Evolutionary conservation across 2,797 vertebrate species (phyloP).

Genomic region (Psittacula echo): DNA sequence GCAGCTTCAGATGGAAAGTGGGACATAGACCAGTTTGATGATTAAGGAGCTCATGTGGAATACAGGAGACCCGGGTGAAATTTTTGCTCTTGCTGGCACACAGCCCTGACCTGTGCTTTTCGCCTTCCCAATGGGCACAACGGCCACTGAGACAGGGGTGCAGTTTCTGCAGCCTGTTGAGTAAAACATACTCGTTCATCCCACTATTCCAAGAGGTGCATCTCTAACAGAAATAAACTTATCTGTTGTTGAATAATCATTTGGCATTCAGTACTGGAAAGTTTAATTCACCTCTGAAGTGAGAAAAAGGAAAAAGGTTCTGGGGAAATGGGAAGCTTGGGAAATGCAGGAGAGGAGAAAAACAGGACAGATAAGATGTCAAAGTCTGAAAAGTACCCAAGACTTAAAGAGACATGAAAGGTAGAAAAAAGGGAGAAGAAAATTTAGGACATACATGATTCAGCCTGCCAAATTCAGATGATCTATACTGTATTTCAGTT

Average conservation of each 20-base stretch:
- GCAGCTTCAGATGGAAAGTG: not conserved
- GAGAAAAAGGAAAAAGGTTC: not conserved
- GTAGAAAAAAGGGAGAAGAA: not conserved
- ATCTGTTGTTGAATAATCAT: not conserved
- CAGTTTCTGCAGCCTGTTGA: not conserved
- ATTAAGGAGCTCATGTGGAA: not conserved
- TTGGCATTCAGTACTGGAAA: not conserved
- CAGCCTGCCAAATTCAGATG: not conserved
- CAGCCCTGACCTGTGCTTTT: not conserved
- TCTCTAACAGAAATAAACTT: not conserved
- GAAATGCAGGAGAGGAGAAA: not conserved
- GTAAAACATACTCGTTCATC: not conserved
- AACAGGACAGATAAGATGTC: not conserved
- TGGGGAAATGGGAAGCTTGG: not conserved
- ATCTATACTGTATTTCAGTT: not conserved
- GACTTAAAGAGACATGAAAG: not conserved
- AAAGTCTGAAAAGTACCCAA: not conserved
- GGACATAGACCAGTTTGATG: not conserved
- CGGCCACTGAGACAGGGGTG: not conserved
- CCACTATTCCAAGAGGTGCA: not conserved
- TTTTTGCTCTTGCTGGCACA: not conserved
- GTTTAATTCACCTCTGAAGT: not conserved
- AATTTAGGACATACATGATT: not conserved
- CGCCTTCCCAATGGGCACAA: not conserved
- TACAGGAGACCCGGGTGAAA: not conserved